These are phyloP conservation scores for Tor tambroides DNA, from an alignment of 2,113 vertebrate genomes.

Conservation along the genomic window DNA sequence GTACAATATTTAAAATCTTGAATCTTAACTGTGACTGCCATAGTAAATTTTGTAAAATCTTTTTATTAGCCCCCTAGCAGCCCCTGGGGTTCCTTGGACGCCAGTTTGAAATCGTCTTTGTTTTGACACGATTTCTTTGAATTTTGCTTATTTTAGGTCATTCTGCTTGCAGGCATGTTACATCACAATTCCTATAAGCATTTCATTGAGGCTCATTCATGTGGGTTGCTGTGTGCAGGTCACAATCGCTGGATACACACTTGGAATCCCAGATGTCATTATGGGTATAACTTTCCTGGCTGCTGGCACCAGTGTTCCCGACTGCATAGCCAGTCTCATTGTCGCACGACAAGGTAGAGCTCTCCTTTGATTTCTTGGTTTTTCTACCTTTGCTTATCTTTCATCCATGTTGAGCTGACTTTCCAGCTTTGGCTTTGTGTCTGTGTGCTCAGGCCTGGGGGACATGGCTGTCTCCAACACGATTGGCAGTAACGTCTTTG, in stretches of 20 bases:
- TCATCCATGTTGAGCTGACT: not conserved
- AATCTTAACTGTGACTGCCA: not conserved
- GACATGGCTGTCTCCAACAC: slow-evolving; percentile 92
- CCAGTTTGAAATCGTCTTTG: not conserved
- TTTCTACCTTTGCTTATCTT: not conserved
- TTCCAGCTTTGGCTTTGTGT: slow-evolving; percentile 3
- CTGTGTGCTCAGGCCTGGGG: slow-evolving; percentile 77
- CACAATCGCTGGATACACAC: slow-evolving; percentile 87
- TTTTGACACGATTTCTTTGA: not conserved
- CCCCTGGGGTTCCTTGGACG: not conserved
- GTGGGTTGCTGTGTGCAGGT: slow-evolving; percentile 73
- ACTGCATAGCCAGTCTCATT: slow-evolving; percentile 91
- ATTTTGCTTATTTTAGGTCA: not conserved
- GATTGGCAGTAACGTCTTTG: slow-evolving; percentile 89
- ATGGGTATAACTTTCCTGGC: slow-evolving; percentile 93
- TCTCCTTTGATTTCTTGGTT: not conserved
- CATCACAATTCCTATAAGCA: not conserved
- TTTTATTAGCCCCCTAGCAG: not conserved
- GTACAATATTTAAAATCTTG: not conserved
- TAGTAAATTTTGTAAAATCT: not conserved
- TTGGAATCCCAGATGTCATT: slow-evolving; percentile 90
- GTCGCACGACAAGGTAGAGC: slow-evolving; percentile 87
- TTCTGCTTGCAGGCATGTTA: not conserved
- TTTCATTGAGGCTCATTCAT: not conserved
- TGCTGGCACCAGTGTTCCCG: slow-evolving; percentile 88